Evolutionary conservation across 2,797 vertebrate genomes (phyloP).

Genomic region (Lacerta agilis): DNA sequence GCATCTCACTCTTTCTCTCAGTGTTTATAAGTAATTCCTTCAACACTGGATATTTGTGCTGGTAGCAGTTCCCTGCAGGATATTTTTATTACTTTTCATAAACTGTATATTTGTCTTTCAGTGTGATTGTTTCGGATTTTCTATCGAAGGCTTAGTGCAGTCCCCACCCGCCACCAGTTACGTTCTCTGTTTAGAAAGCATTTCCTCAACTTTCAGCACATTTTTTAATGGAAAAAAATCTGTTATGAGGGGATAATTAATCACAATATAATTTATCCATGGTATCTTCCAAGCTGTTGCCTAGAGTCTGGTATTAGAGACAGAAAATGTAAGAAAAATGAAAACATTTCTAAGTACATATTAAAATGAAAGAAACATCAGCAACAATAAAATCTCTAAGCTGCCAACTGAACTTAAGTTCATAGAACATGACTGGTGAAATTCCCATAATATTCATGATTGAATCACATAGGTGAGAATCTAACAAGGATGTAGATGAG

Average conservation of each 20-base stretch:
- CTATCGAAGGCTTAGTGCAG: neutral
- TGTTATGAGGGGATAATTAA: slow-evolving; percentile 27
- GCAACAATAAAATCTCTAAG: slow-evolving; percentile 2
- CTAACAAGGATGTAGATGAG: slow-evolving; percentile 3
- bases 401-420: slow-evolving; percentile 9
- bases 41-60: neutral
- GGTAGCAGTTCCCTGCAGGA: neutral
- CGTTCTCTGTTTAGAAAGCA: neutral
- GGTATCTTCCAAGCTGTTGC: neutral
- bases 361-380: slow-evolving; percentile 24
- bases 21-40: neutral
- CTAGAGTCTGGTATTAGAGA: neutral
- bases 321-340: slow-evolving; percentile 10
- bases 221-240: neutral
- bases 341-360: neutral
- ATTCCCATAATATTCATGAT: neutral
- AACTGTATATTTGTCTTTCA: neutral
- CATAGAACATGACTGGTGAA: neutral
- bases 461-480: neutral
- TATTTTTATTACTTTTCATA: neutral
- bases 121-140: neutral
- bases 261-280: neutral
- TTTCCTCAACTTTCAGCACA: neutral
- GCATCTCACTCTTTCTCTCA: neutral
- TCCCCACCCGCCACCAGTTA: neutral